Evolutionary conservation across 2,888 invertebrate genomes (phyloP).

Genomic region (Brachyptera putata): DNA sequence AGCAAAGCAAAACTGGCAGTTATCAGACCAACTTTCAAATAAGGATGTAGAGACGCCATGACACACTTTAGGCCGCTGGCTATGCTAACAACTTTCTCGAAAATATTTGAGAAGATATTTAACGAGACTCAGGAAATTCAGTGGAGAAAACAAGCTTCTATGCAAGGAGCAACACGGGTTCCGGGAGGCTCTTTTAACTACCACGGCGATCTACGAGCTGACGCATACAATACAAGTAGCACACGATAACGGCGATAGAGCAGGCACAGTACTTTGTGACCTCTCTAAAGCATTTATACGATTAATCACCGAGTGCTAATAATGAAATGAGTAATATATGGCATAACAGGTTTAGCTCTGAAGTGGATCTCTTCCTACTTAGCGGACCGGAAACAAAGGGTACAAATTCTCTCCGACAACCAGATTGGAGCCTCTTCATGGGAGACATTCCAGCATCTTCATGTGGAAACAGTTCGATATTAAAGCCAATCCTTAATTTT

Average conservation of each 20-base stretch:
- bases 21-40: no score
- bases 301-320: conserved; percentile 24
- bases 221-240: conserved; percentile 26
- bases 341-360: conserved; percentile 21
- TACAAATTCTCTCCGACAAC: no score
- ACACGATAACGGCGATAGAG: conserved; percentile 20
- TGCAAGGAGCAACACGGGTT: conserved; percentile 24
- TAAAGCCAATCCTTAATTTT: no score
- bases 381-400: conserved; percentile 25
- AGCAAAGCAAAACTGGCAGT: no score
- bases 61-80: no score
- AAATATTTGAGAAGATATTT: no score
- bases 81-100: no score
- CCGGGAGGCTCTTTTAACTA: conserved; percentile 26
- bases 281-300: conserved; percentile 27
- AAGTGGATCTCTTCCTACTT: conserved; percentile 28
- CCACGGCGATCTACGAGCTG: conserved; percentile 27
- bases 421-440: no score
- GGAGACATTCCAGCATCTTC: no score
- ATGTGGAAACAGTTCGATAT: no score
- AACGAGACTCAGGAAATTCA: no score
- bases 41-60: no score
- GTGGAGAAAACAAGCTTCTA: conserved; percentile 25
- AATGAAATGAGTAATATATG: conserved; percentile 26
- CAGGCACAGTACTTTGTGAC: conserved; percentile 26